These are phyloP conservation scores for Galerucella pusilla DNA, from an alignment of 2,888 invertebrate genomes.

Conservation along the genomic window DNA sequence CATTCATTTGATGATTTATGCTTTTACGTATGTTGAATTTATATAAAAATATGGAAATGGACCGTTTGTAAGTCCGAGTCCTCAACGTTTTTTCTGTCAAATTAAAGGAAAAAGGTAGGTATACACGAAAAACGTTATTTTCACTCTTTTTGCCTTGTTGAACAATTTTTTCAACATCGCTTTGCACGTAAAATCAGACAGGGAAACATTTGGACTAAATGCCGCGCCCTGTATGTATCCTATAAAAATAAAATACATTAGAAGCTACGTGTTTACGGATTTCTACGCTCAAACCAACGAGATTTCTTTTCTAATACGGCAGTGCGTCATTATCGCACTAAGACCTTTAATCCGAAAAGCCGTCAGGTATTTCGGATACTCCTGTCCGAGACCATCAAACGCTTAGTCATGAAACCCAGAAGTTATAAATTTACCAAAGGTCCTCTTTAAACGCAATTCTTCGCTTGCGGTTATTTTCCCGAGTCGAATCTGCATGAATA, in stretches of 20 bases:
- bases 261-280: background rate
- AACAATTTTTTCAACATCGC: too few relatives aligned
- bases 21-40: too few relatives aligned
- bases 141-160: too few relatives aligned
- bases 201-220: too few relatives aligned
- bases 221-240: background rate
- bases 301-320: background rate
- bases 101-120: too few relatives aligned
- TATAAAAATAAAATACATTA: background rate
- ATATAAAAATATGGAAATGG: too few relatives aligned
- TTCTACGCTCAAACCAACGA: background rate
- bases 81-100: too few relatives aligned
- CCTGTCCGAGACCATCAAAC: conserved; percentile 3
- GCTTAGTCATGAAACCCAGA: background rate
- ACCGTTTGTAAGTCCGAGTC: too few relatives aligned
- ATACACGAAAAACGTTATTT: too few relatives aligned
- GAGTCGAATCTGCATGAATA: background rate
- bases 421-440: background rate
- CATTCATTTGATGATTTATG: background rate
- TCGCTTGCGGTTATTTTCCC: conserved; percentile 1
- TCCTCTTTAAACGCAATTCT: background rate
- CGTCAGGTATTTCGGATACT: conserved; percentile 4
- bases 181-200: too few relatives aligned
- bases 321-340: conserved; percentile 4
- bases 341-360: conserved; percentile 4